These are phyloP conservation scores for Lagodon rhomboides DNA, from an alignment of 2,797 vertebrate species.

Conservation along the genomic window DNA sequence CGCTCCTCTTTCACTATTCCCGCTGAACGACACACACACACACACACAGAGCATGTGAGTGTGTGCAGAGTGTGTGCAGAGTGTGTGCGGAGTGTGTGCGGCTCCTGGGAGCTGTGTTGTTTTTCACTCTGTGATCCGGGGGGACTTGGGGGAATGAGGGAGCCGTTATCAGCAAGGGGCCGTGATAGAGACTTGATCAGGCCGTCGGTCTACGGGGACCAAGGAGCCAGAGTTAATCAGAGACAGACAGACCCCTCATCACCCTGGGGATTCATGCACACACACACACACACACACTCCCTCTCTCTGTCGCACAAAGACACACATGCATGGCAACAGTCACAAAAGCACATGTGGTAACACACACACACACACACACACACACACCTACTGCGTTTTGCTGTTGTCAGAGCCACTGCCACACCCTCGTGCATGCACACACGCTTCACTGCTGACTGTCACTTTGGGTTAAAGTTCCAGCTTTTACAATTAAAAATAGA, in stretches of 20 bases:
- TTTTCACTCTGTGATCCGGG: constrained; percentile 82
- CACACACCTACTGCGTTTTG: constrained; percentile 17
- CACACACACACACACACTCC: constrained; percentile 9
- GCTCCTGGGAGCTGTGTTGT: constrained; percentile 81
- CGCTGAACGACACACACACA: constrained; percentile 42
- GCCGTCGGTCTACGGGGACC: constrained; percentile 82
- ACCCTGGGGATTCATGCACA: constrained; percentile 78
- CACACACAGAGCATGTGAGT: constrained; percentile 4
- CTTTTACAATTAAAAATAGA: constrained; percentile 16
- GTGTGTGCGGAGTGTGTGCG: constrained; percentile 2
- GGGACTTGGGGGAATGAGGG: constrained; percentile 73
- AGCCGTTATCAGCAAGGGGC: constrained; percentile 85
- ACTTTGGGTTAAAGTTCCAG: constrained; percentile 9
- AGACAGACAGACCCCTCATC: constrained; percentile 83
- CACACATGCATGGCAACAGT: constrained; percentile 31
- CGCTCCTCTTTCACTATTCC: constrained; percentile 51
- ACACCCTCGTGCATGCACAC: constrained; percentile 31
- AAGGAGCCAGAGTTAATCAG: constrained; percentile 85
- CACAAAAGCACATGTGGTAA: constrained; percentile 26
- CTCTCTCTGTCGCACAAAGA: not conserved
- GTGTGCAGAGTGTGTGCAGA: constrained; percentile 1
- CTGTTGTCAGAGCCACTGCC: constrained; percentile 12
- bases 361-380: constrained; percentile 1
- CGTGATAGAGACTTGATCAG: constrained; percentile 84
- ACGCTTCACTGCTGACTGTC: not conserved